Evolutionary conservation across 1,140 invertebrate genomes (phyloP), one percentile per base, ranked within the genome.

Genomic region (Heliconius hewitsoni): DNA sequence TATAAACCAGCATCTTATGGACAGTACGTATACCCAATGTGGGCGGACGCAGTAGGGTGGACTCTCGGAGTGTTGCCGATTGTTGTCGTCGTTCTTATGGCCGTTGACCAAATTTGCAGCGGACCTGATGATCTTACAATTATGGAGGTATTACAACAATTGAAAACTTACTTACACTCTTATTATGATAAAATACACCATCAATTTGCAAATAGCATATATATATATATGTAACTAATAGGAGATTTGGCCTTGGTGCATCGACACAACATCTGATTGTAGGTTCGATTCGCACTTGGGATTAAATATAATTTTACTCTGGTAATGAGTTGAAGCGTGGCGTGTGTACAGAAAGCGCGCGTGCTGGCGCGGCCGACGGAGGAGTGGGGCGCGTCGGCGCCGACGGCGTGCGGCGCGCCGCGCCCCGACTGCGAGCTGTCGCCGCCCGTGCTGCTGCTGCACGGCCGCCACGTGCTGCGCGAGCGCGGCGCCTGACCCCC

Each of bases 1-100:
- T 98, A 98, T 87, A 96, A 96, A 77, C 97, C 97, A 0, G 95
- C 97, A 0, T 96, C 95, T 1, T 97, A 97, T 83, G 98, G 97
- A 0, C 94, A 95, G 74, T 97, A 97, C 83, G 95, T 96, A 8
- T 98, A 97, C 89, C 97, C 97, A 0, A 91, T 95, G 82, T 98
- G 97, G 97, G 97, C 97, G 0, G 96, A 97, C 86, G 95, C 96
- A 1, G 95, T 97, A n/a, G 97, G 97, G 8, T 98, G 97, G 97
- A 91, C 96, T 3, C 95, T 98, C 34, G 96, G 97, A 0, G 94
- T 97, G 16, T 86, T 97, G 81, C 97, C 97, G 0, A 96, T 98
- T 1, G 80, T 96, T 8, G 96, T 97, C 3, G 97, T 98, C 46
- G 94, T 97, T 16, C 87, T 96, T 19, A 93, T 97, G 85, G 96